Evolutionary conservation across 2,797 vertebrate species (phyloP).

Genomic region (Xiphophorus birchmanni): DNA sequence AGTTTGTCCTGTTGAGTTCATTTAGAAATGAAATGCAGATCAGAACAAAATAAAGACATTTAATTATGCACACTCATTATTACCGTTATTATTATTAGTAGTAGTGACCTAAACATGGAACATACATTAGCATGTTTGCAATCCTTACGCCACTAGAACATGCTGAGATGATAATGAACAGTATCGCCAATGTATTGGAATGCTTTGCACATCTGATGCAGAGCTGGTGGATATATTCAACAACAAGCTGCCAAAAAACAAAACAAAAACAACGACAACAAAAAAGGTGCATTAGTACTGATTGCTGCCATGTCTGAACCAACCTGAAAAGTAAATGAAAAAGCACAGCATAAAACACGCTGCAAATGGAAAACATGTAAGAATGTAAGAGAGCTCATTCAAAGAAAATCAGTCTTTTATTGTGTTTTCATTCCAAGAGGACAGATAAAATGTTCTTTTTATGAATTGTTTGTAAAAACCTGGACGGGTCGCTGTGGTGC

Average conservation of each 20-base stretch:
- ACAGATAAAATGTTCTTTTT: neutral
- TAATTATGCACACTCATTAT: neutral
- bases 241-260: neutral
- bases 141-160: neutral
- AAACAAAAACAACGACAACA: too few species aligned
- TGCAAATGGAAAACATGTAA: neutral
- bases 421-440: neutral
- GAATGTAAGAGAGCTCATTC: neutral
- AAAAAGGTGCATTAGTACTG: neutral
- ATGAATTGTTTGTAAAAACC: neutral
- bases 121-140: neutral
- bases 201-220: too few species aligned
- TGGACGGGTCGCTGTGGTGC: neutral
- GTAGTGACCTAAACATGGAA: neutral
- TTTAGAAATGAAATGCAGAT: neutral
- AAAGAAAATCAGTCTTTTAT: neutral
- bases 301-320: neutral
- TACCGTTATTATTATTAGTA: neutral
- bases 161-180: neutral
- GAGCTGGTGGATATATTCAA: neutral
- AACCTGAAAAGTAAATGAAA: neutral
- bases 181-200: neutral
- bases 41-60: neutral
- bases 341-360: neutral
- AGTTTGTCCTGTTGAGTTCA: neutral